Conservation (phyloP, 2,797 vertebrate genomes). For the Eidolon dupreanum region DNA sequence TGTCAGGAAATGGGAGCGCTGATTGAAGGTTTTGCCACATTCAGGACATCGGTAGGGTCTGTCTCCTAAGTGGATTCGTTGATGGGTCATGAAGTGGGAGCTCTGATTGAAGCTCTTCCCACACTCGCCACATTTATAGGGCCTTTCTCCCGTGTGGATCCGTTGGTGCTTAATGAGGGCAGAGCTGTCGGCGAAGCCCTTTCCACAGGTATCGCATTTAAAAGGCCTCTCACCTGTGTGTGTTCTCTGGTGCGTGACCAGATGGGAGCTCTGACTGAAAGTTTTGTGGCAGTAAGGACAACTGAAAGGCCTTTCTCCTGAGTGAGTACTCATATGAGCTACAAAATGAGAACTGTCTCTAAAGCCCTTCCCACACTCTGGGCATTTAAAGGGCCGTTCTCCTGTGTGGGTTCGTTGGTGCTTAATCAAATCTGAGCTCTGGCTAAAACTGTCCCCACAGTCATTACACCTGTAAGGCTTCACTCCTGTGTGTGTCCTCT, state of each 20-base stretch:
- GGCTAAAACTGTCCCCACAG: slow-evolving; percentile 65
- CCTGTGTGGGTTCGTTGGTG: slow-evolving; percentile 65
- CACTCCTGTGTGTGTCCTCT: slow-evolving; percentile 59
- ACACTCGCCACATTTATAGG: slow-evolving; percentile 59
- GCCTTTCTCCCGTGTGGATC: slow-evolving; percentile 72
- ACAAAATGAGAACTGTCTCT: slow-evolving; percentile 63
- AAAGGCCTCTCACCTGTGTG: slow-evolving; percentile 73
- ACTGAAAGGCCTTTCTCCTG: slow-evolving; percentile 68
- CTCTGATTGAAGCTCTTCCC: slow-evolving; percentile 75
- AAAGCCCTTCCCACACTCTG: slow-evolving; percentile 58
- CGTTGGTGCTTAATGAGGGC: slow-evolving; percentile 69
- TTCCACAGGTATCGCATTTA: slow-evolving; percentile 57
- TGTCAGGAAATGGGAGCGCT: slow-evolving; percentile 62
- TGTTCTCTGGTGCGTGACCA: slow-evolving; percentile 60
- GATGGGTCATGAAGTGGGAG: slow-evolving; percentile 66
- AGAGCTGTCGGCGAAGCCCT: slow-evolving; percentile 70
- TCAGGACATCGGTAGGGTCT: slow-evolving; percentile 51
- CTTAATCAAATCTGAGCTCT: slow-evolving; percentile 66
- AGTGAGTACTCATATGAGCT: slow-evolving; percentile 65
- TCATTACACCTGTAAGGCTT: slow-evolving; percentile 55
- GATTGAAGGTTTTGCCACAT: slow-evolving; percentile 71
- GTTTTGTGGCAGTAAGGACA: slow-evolving; percentile 60
- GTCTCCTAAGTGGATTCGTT: slow-evolving; percentile 63
- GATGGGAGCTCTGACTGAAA: slow-evolving; percentile 66
- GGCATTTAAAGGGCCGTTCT: slow-evolving; percentile 69